Evolutionary conservation across 1,140 invertebrate species (phyloP).

Genomic region (Ceratina calcarata): DNA sequence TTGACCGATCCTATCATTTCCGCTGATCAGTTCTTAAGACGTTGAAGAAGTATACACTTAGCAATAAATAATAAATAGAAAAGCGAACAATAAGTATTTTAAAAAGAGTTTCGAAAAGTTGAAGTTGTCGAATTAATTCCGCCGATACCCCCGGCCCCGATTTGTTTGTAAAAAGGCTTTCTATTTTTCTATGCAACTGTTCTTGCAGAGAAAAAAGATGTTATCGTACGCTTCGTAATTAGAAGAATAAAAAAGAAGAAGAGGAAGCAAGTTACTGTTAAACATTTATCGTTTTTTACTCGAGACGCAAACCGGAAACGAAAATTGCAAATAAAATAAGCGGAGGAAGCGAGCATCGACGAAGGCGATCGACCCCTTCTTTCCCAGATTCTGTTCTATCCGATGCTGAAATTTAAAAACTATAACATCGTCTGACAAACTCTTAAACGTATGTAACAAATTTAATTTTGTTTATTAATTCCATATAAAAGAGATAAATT

Average conservation of each 20-base stretch:
- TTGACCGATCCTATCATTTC: too few species aligned
- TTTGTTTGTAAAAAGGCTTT: slow-evolving; percentile 46
- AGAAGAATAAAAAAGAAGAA: not conserved
- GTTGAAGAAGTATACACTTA: not conserved
- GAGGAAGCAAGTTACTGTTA: not conserved
- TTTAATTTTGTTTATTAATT: too few species aligned
- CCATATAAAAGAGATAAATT: too few species aligned
- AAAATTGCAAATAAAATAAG: not conserved
- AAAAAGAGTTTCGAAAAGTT: not conserved
- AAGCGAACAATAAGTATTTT: slow-evolving; percentile 34
- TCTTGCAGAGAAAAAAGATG: slow-evolving; percentile 13
- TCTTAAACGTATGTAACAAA: too few species aligned
- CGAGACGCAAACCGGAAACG: not conserved
- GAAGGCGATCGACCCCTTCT: too few species aligned
- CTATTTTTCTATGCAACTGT: slow-evolving; percentile 39
- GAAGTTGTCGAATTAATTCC: not conserved
- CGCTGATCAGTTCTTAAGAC: not conserved
- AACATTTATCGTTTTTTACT: not conserved
- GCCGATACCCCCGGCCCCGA: slow-evolving; percentile 5
- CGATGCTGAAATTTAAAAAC: too few species aligned
- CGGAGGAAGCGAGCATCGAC: too few species aligned
- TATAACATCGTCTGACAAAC: too few species aligned
- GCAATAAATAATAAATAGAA: slow-evolving; percentile 31
- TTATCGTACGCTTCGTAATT: slow-evolving; percentile 27
- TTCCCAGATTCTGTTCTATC: too few species aligned